Conservation (phyloP, 1,140 invertebrate genomes). For the Euura saliciscinereae region DNA sequence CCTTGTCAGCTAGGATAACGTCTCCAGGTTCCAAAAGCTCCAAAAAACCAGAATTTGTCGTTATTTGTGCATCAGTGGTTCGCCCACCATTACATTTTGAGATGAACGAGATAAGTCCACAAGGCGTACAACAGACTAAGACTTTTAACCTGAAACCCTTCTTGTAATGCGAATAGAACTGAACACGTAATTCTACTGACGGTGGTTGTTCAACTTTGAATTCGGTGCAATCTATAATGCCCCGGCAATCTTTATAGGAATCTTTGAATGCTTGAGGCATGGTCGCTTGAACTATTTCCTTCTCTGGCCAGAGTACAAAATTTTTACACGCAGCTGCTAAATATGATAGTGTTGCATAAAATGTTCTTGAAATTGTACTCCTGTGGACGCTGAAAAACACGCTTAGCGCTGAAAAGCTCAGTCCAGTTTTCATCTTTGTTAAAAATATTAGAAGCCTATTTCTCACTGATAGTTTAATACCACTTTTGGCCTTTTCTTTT, state of each 20-base stretch:
- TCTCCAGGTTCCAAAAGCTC: conserved; percentile 45
- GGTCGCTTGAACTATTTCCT: conserved; percentile 7
- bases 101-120: conserved; percentile 48
- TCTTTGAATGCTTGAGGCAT: conserved; percentile 36
- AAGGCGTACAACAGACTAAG: conserved; percentile 47
- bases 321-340: conserved; percentile 11
- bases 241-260: conserved; percentile 29
- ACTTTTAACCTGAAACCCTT: conserved; percentile 36
- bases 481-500: conserved; percentile 16
- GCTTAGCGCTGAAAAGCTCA: conserved; percentile 21
- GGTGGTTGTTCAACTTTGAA: conserved; percentile 12
- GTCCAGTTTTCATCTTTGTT: conserved; percentile 37
- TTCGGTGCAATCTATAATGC: conserved; percentile 39
- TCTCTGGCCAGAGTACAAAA: conserved; percentile 21
- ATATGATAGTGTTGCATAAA: conserved; percentile 8
- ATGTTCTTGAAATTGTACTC: conserved; percentile 18
- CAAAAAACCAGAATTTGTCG: conserved; percentile 42
- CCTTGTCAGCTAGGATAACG: conserved; percentile 47
- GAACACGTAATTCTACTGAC: conserved; percentile 11
- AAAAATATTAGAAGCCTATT: conserved; percentile 34
- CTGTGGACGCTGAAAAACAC: conserved; percentile 15
- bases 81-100: conserved; percentile 46
- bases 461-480: background rate
- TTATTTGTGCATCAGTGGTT: conserved; percentile 46
- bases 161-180: conserved; percentile 21